Base-by-base conservation (phyloP, 2,113 vertebrate genomes). In the Pseudorasbora parva region DNA sequence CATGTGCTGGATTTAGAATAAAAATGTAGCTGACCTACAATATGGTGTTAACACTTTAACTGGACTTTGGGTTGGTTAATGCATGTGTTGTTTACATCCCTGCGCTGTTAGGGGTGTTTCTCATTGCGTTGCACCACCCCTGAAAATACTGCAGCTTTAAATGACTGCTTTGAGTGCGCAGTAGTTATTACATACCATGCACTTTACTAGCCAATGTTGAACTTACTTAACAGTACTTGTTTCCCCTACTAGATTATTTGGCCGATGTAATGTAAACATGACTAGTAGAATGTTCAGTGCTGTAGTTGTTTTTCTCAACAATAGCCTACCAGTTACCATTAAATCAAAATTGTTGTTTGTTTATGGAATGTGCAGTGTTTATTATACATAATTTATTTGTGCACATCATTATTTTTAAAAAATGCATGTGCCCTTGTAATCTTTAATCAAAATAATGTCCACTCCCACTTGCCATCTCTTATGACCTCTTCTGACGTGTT, bases 31-130 rank as follows among this genome's bases (percentile, higher is more conserved):
- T 56, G 27, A 56, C 12, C 30, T 41, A 23, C 49, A 12, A 3
- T 25, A 25, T 78, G 21, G 12, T 6, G 3, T 17, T 59, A 11
- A 15, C 33, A 8, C 51, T 57, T 37, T 60, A 30, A 49, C 15
- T 47, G 76, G 59, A 64, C 43, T 3, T 9, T 78, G 59, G 23
- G 33, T 79, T 49, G 78, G 43, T 66, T 79, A 25, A 51, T 79
- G 77, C 25, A 66, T n/a, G 30, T 64, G 59, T 49, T 66, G 78
- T 79, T 79, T 79, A 79, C 77, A 64, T 79, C 59, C 4, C 6
- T 9, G 14, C 2, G n/a, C 15, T 23, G 21, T 14, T 47, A 30
- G 41, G 43, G 23, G 25, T 30, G 59, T 78, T 78, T 78, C 8
- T 47, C 14, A 47, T 47, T 62, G 76, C n/a, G n/a, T 79, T 47